Evolutionary conservation across 2,888 invertebrate genomes (phyloP).

Genomic region (Alentia gelatinosa): DNA sequence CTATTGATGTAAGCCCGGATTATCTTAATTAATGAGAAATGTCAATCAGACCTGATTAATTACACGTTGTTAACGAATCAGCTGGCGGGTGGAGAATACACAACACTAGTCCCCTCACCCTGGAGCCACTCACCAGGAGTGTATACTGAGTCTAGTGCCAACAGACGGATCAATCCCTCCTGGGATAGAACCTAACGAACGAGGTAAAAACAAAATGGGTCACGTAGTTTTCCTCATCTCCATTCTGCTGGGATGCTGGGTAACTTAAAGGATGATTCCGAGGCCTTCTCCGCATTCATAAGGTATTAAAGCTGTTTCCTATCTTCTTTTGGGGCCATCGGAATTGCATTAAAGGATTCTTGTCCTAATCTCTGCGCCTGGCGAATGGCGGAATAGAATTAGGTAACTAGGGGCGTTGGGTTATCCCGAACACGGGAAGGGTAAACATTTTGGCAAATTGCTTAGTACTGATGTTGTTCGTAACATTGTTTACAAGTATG

Average conservation of each 20-base stretch:
- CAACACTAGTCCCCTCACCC: background rate
- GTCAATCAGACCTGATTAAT: conserved; percentile 48
- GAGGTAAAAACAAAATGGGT: background rate
- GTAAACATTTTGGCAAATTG: background rate
- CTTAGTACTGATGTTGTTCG: background rate
- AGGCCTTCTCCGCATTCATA: background rate
- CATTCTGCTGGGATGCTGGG: background rate
- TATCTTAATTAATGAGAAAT: conserved; percentile 52
- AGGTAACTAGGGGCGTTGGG: background rate
- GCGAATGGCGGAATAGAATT: background rate
- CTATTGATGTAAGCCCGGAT: conserved; percentile 26
- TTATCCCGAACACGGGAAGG: background rate
- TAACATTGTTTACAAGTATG: background rate
- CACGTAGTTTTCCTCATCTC: background rate
- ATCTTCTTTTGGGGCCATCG: background rate
- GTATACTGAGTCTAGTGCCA: background rate
- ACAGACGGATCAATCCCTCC: background rate
- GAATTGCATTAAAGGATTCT: conserved; percentile 5
- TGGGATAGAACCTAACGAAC: background rate
- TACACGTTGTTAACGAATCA: conserved; percentile 32
- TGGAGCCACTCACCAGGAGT: background rate
- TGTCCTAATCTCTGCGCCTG: background rate
- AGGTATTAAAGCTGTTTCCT: background rate
- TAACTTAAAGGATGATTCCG: background rate
- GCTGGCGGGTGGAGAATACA: background rate